phyloP scores from a whole-genome alignment of 2,113 vertebrate species.

The Fulmarus glacialis region DNA sequence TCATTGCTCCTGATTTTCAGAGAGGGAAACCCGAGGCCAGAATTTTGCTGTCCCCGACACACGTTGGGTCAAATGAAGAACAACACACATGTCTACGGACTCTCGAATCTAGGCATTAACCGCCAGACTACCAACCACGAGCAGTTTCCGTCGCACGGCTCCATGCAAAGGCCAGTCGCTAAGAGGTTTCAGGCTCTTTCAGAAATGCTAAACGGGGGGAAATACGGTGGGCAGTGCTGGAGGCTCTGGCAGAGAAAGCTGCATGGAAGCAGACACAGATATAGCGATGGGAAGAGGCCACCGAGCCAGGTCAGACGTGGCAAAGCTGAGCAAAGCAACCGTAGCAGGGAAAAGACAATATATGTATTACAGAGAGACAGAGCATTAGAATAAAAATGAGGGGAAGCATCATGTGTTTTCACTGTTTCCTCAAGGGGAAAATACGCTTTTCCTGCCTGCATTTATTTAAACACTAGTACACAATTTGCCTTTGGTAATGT shows the following conservation, averaged over 20 bases:
- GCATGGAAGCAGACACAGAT: neutral
- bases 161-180: fast-evolving
- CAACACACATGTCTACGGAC: fast-evolving
- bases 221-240: fast-evolving
- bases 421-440: neutral
- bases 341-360: fast-evolving
- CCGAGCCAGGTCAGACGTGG: neutral
- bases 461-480: neutral
- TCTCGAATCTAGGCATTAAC: fast-evolving
- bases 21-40: neutral
- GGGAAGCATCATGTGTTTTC: neutral
- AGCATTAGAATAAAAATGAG: neutral
- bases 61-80: neutral
- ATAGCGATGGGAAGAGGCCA: neutral
- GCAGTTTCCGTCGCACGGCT: neutral
- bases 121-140: fast-evolving
- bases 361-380: fast-evolving
- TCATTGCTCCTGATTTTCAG: neutral
- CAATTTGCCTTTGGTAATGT: neutral
- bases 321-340: neutral
- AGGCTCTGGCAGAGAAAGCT: neutral
- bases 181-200: neutral
- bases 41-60: neutral
- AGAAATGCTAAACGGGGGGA: fast-evolving
- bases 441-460: neutral